Conservation (phyloP, 2,888 invertebrate genomes). For the Myopa tessellatipennis region DNA sequence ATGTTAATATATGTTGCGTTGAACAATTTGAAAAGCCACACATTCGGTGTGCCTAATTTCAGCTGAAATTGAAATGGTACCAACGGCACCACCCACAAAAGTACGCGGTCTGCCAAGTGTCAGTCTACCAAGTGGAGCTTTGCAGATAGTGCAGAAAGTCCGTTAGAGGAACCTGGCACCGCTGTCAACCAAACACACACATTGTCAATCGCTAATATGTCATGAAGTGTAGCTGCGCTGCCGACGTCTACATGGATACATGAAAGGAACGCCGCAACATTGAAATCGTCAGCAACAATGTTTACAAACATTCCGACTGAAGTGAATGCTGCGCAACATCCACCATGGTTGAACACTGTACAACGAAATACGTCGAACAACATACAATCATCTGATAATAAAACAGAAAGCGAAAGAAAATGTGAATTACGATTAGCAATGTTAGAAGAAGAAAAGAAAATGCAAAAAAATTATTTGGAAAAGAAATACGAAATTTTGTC, state of each 20-base stretch:
- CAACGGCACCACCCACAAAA: background rate
- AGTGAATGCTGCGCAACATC: background rate
- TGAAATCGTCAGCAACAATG: too few relatives aligned
- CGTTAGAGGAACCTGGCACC: background rate
- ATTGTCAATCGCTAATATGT: background rate
- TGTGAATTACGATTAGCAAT: background rate
- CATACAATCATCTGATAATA: background rate
- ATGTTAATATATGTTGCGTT: too few relatives aligned
- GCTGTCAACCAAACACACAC: background rate
- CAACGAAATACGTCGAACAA: background rate
- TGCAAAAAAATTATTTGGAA: conserved; percentile 25
- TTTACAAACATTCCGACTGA: background rate
- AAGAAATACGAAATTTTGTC: conserved; percentile 22
- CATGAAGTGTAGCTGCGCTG: background rate
- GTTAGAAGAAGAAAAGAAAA: conserved; percentile 25
- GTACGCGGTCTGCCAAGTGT: too few relatives aligned
- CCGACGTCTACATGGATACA: background rate
- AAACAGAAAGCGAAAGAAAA: background rate
- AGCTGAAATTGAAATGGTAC: too few relatives aligned
- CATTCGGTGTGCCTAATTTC: too few relatives aligned
- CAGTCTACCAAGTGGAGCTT: background rate
- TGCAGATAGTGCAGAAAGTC: too few relatives aligned
- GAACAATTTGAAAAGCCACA: too few relatives aligned
- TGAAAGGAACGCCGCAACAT: too few relatives aligned
- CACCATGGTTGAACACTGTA: background rate